Percentiles rank a stretch among this genome's conserved stretches.
Conservation (phyloP, 2,113 vertebrate species). For the Trichechus manatus region DNA sequence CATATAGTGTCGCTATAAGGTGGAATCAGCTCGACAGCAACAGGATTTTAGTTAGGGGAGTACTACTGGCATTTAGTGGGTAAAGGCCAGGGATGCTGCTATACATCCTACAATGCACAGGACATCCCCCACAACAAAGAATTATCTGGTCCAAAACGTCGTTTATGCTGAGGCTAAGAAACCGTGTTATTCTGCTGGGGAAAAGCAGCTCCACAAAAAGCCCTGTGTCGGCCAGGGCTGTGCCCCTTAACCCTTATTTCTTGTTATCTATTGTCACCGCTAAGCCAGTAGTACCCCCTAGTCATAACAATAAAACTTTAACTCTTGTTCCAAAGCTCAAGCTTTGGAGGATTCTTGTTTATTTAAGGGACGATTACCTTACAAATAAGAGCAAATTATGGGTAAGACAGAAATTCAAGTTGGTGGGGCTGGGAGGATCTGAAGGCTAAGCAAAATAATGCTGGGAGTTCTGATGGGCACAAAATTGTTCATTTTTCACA, state of each 20-base stretch:
- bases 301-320: no score
- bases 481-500: slow-evolving; percentile 58
- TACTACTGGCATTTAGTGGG: not conserved
- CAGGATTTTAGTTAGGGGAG: no score
- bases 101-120: not conserved
- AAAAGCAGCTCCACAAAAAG: slow-evolving; percentile 33
- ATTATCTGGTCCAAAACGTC: not conserved
- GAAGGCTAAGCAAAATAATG: slow-evolving; percentile 46
- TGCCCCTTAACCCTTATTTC: slow-evolving; percentile 17
- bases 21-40: no score
- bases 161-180: not conserved
- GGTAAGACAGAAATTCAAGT: not conserved
- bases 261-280: not conserved
- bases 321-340: not conserved
- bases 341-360: slow-evolving; percentile 38
- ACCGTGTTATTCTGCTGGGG: not conserved
- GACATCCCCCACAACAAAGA: not conserved
- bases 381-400: slow-evolving; percentile 59
- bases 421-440: not conserved
- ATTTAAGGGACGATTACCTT: slow-evolving; percentile 51
- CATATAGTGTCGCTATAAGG: no score
- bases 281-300: no score
- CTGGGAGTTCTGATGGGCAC: slow-evolving; percentile 28
- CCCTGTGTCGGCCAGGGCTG: not conserved
- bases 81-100: not conserved